A percentile compares a stretch with the other conserved stretches of the same genome.
Evolutionary conservation across 1,140 invertebrate genomes (phyloP).

Genomic region (Pseudomyrmex cubaensis): DNA sequence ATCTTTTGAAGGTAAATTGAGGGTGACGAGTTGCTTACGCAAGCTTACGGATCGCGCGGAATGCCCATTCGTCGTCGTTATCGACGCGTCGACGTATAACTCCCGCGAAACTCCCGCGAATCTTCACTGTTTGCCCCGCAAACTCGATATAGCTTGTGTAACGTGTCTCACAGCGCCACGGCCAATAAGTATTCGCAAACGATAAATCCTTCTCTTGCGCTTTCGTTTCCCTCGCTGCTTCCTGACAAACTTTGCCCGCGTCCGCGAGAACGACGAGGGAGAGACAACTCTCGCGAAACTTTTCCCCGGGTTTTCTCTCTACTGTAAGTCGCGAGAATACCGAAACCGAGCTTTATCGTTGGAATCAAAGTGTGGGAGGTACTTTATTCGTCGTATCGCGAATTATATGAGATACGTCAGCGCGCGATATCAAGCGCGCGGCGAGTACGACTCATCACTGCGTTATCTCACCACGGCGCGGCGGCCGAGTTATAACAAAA

Average conservation of each 20-base stretch:
- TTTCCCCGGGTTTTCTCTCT: constrained; percentile 2
- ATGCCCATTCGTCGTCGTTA: constrained; percentile 20
- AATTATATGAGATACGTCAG: constrained; percentile 14
- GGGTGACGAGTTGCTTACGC: neutral
- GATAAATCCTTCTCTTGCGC: constrained; percentile 62
- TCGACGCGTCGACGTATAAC: constrained; percentile 40
- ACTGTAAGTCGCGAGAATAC: constrained; percentile 1
- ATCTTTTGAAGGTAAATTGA: too few species aligned
- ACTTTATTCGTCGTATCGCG: constrained; percentile 3
- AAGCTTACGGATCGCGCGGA: constrained; percentile 9
- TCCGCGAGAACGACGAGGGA: neutral
- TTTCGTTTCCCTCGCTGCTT: constrained; percentile 39
- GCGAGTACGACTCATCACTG: neutral
- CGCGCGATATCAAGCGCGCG: neutral
- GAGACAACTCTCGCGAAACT: constrained; percentile 26
- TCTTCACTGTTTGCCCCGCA: constrained; percentile 64
- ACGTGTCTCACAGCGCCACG: constrained; percentile 46
- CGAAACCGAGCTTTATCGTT: constrained; percentile 10
- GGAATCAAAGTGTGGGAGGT: constrained; percentile 21
- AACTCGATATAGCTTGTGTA: constrained; percentile 66
- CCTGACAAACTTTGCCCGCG: constrained; percentile 58
- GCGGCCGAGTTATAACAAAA: neutral
- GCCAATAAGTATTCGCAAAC: constrained; percentile 66
- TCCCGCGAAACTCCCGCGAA: constrained; percentile 48
- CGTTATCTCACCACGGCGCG: neutral